phyloP scores from a whole-genome alignment of 1,140 invertebrate species.

The Drosophila pandora region DNA sequence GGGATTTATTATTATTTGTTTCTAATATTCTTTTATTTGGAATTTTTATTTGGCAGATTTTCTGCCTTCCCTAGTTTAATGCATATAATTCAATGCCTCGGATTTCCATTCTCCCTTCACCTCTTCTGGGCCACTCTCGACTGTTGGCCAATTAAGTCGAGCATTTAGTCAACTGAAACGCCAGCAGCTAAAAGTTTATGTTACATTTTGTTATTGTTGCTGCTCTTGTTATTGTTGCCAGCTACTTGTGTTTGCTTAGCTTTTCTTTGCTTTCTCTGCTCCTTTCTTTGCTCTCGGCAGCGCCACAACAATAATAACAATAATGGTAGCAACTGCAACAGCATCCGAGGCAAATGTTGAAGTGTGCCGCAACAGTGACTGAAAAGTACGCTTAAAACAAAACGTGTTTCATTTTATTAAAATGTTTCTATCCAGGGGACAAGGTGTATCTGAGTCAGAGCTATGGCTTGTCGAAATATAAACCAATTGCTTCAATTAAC shows the following conservation, averaged over 20 bases:
- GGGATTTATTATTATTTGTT: conserved; percentile 15
- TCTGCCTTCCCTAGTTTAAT: neutral
- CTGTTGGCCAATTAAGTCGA: conserved; percentile 68
- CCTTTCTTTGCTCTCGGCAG: conserved; percentile 20
- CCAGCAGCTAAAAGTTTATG: conserved; percentile 56
- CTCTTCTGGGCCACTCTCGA: conserved; percentile 5
- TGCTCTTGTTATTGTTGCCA: conserved; percentile 47
- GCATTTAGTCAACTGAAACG: conserved; percentile 73
- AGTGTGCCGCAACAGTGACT: conserved; percentile 46
- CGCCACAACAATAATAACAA: conserved; percentile 42
- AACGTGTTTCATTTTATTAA: neutral
- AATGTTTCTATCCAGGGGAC: neutral
- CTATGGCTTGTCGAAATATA: neutral
- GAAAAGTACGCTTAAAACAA: conserved; percentile 8
- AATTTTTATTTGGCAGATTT: too few relatives aligned
- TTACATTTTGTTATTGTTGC: conserved; percentile 47
- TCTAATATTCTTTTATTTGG: neutral
- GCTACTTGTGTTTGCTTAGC: conserved; percentile 66
- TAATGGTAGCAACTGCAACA: conserved; percentile 24
- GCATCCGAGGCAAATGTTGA: conserved; percentile 50
- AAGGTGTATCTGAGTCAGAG: too few relatives aligned
- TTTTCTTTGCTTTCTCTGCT: conserved; percentile 53
- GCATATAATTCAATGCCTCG: conserved; percentile 21
- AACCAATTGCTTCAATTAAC: neutral
- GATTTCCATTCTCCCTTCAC: conserved; percentile 1